phyloP scores from a whole-genome alignment of 2,797 vertebrate species.

The Danio jaintianensis region DNA sequence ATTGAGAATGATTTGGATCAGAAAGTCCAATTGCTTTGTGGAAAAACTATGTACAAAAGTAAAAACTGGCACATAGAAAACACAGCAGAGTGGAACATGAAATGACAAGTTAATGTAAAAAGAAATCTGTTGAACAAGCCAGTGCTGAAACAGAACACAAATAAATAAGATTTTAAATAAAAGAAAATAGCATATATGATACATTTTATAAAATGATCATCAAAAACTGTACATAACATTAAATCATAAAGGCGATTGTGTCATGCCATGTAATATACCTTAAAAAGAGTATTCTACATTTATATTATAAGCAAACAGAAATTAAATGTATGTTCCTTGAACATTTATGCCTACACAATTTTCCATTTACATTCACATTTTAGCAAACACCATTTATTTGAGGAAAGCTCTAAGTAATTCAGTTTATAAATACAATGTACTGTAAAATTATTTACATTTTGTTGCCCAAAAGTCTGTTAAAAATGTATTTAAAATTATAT shows the following conservation, averaged over 20 bases:
- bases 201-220: not conserved
- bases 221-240: not conserved
- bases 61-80: not conserved
- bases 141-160: constrained; percentile 5
- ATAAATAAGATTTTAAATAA: constrained; percentile 23
- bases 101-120: not conserved
- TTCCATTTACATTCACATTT: not conserved
- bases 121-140: not conserved
- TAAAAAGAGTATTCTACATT: not conserved
- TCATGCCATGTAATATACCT: not conserved
- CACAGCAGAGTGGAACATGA: not conserved
- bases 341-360: not conserved
- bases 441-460: not conserved
- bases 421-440: not conserved
- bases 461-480: not conserved
- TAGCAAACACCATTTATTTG: not conserved
- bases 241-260: no score
- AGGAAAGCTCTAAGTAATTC: not conserved
- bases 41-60: not conserved
- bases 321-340: not conserved
- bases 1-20: not conserved
- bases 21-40: not conserved
- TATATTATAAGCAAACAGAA: not conserved
- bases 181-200: constrained; percentile 1
- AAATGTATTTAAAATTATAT: not conserved